Base-by-base conservation (phyloP, 2,888 invertebrate species). In the Cenopis cana region DNA sequence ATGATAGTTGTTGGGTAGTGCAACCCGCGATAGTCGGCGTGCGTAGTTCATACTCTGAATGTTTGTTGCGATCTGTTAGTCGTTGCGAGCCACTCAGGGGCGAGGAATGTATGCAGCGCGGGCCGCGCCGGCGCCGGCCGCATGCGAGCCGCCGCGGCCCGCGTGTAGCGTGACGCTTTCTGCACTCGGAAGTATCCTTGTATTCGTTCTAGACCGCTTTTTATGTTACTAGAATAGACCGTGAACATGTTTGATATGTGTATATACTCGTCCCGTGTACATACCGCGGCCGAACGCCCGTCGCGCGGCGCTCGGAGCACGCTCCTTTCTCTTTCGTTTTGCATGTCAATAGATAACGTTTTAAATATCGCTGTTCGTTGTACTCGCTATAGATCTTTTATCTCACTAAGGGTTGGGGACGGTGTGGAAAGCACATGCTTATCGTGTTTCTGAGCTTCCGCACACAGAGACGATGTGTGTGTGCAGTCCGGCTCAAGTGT, bases 1-100 rank as follows among this genome's bases (percentile, higher is more conserved):
- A 83, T 86, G 82, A 83, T 82, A 81, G 85, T 82, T 77, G 81
- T 82, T 85, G 88, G 88, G 86, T 90, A 89, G 90, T 89, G 90
- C 90, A 91, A 89, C 89, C 82, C 81, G 84, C 86, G 83, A 83
- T 82, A 79, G 83, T 86, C 79, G 81, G 77, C 82, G 82, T 85
- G 82, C 82, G 83, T 79, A 77, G 73, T 74, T 77, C 77, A 76
- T 69, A 76, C 76, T 77, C 85, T 90, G 87, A 86, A 86, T 89
- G 89, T 86, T 77, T 81, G 77, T 79, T 78, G 74, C 76, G 72
- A 76, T 74, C 67, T 78, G 83, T 88, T 86, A 85, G 81, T 77
- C 82, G 84, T 77, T 78, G 73, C 70, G 74, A 74, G 78, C 77
- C 81, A 79, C 79, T 83, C 81, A 80, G 86, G 86, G 81, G 87